Conservation (phyloP, 2,888 invertebrate genomes). For the Rapana venosa region DNA sequence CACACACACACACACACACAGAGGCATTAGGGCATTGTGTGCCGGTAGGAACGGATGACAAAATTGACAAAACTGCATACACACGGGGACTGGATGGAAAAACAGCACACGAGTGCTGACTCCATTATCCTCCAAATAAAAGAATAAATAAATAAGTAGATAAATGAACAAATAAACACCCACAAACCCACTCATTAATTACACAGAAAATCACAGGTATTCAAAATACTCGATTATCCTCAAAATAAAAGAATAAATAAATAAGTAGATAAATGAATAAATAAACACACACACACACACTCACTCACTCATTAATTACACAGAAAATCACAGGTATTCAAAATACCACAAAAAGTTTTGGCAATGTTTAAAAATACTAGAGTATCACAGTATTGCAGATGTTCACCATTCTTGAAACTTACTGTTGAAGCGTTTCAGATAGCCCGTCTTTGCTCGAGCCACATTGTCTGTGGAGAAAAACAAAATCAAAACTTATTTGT, state of each 20-base stretch:
- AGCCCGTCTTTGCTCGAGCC: conserved; percentile 56
- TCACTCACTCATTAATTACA: background rate
- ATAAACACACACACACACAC: background rate
- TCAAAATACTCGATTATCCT: no score
- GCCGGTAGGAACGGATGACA: no score
- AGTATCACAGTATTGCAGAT: background rate
- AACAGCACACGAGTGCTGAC: no score
- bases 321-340: background rate
- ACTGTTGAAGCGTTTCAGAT: conserved; percentile 57
- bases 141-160: no score
- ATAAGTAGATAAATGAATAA: no score
- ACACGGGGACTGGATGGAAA: no score
- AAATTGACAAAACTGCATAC: no score
- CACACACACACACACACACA: conserved; percentile 13
- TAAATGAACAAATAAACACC: background rate
- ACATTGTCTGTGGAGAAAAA: conserved; percentile 41
- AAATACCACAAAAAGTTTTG: background rate
- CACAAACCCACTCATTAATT: background rate
- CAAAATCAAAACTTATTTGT: background rate
- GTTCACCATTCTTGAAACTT: conserved; percentile 41
- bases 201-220: background rate
- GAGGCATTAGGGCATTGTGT: no score
- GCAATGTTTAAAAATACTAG: background rate
- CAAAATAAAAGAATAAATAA: no score
- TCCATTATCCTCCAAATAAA: no score